These are phyloP conservation scores for Drosophila recens DNA, from an alignment of 2,888 invertebrate genomes.

Conservation along the genomic window DNA sequence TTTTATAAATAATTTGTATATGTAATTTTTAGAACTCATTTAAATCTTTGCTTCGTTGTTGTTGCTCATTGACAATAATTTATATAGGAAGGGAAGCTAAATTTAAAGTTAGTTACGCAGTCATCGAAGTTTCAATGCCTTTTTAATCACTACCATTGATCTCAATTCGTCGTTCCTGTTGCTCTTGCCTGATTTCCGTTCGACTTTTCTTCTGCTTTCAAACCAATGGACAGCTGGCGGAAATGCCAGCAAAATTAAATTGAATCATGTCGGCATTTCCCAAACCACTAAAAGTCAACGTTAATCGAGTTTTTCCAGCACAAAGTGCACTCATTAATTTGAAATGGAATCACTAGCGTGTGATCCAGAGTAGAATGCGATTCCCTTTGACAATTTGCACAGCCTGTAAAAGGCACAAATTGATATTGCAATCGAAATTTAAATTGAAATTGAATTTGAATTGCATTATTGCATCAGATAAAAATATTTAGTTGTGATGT, in stretches of 20 bases:
- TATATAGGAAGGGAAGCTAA: no score
- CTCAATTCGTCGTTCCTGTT: constrained; percentile 18
- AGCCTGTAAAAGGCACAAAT: constrained; percentile 13
- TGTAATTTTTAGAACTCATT: no score
- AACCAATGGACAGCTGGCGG: constrained; percentile 50
- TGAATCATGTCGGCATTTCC: constrained; percentile 41
- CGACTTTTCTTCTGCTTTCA: constrained; percentile 2
- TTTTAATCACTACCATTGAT: not conserved
- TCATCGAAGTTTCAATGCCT: no score
- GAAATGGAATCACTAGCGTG: constrained; percentile 45
- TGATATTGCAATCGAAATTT: constrained; percentile 18
- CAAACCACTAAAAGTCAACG: constrained; percentile 36
- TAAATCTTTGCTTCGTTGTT: no score
- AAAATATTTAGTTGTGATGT: not conserved
- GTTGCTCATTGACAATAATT: no score
- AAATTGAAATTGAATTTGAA: constrained; percentile 5
- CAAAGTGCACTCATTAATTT: constrained; percentile 47
- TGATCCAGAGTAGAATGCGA: not conserved
- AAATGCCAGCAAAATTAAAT: constrained; percentile 41
- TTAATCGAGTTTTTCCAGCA: constrained; percentile 39
- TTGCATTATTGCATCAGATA: constrained; percentile 42
- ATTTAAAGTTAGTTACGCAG: no score
- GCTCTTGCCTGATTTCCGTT: constrained; percentile 30
- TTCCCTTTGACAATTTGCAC: constrained; percentile 7
- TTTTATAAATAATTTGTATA: no score